phyloP scores from a whole-genome alignment of 1,140 invertebrate species.

The Drosophila burlai region DNA sequence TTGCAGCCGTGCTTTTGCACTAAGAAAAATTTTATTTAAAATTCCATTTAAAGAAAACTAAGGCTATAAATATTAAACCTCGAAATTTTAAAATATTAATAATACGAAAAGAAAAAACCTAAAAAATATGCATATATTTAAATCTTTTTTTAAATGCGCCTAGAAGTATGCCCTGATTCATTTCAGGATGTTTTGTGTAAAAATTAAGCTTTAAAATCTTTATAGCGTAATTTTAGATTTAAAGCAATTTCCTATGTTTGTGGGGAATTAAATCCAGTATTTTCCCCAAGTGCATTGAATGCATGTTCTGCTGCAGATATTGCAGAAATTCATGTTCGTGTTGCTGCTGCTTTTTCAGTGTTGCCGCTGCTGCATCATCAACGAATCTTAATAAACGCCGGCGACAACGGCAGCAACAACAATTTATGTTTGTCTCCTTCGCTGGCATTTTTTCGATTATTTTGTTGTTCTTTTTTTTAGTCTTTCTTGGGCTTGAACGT shows the following conservation, averaged over 20 bases:
- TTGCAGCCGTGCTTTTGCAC: slow-evolving; percentile 12
- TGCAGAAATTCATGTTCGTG: slow-evolving; percentile 15
- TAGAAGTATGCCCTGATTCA: too few species aligned
- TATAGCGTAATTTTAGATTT: too few species aligned
- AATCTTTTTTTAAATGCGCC: too few species aligned
- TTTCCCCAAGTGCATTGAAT: not conserved
- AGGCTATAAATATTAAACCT: too few species aligned
- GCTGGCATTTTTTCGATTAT: slow-evolving; percentile 39
- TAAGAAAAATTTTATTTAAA: not conserved
- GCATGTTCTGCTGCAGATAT: slow-evolving; percentile 5
- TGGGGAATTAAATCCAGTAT: too few species aligned
- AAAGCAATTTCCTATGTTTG: too few species aligned
- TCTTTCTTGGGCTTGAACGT: slow-evolving; percentile 73
- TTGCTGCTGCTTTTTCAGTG: slow-evolving; percentile 29
- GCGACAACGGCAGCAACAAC: slow-evolving; percentile 64
- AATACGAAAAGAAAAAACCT: too few species aligned
- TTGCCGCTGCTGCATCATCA: slow-evolving; percentile 45
- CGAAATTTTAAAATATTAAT: too few species aligned
- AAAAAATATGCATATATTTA: too few species aligned
- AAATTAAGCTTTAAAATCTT: too few species aligned
- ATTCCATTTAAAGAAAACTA: too few species aligned
- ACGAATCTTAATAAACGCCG: slow-evolving; percentile 69
- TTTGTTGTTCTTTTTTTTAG: slow-evolving; percentile 50
- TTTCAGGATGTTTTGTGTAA: too few species aligned
- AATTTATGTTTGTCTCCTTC: slow-evolving; percentile 59